phyloP scores from a whole-genome alignment of 2,888 invertebrate species.

The Troilus luridus region DNA sequence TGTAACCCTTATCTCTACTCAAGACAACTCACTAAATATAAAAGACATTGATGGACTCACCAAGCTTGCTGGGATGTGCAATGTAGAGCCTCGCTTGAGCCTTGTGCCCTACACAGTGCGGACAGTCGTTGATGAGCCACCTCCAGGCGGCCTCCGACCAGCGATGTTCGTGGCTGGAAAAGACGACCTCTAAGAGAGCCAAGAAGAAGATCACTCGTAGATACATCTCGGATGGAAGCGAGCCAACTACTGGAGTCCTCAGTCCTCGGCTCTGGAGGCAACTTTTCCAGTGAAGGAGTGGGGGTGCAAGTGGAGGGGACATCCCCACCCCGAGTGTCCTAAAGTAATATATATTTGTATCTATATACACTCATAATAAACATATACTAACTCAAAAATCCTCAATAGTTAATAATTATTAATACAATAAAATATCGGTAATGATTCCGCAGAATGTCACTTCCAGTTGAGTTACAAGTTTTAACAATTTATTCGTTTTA shows the following conservation, averaged over 20 bases:
- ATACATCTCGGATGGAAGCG: background rate
- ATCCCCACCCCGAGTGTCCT: background rate
- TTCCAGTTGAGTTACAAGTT: no score
- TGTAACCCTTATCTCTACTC: background rate
- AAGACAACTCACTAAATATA: background rate
- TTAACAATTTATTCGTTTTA: no score
- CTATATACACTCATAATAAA: no score
- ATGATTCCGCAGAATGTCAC: no score
- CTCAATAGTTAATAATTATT: no score
- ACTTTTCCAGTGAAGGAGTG: background rate
- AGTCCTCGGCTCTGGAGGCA: background rate
- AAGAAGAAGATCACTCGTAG: background rate
- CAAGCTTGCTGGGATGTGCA: slow-evolving; percentile 65
- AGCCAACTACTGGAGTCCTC: background rate
- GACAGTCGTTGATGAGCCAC: slow-evolving; percentile 52
- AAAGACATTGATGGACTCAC: slow-evolving; percentile 46
- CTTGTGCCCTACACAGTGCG: slow-evolving; percentile 53
- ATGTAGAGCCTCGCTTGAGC: slow-evolving; percentile 61
- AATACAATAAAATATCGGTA: no score
- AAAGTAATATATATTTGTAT: background rate
- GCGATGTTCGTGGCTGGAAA: slow-evolving; percentile 10
- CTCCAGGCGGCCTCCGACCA: slow-evolving; percentile 60
- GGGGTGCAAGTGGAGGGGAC: background rate
- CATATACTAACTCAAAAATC: no score
- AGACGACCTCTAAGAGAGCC: background rate